Conservation (phyloP, 1,140 invertebrate species). For the Brachionus paranguensis region DNA sequence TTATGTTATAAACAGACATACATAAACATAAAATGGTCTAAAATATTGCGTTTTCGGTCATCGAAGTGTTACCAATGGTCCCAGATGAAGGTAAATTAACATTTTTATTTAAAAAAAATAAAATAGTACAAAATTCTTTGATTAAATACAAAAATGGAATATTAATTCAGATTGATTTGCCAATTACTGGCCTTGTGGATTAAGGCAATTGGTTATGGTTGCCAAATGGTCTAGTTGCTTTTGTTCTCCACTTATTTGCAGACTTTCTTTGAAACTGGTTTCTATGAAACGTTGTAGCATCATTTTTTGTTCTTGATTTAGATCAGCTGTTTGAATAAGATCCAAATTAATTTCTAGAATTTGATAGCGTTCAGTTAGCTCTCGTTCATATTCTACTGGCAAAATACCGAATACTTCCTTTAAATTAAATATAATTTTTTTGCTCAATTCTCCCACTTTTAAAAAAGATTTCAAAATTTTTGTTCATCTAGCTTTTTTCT, state of each 20-base stretch:
- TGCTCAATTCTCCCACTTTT: too few relatives aligned
- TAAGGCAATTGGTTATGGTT: background rate
- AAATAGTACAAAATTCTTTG: background rate
- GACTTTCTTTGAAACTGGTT: conserved; percentile 17
- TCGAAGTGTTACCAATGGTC: background rate
- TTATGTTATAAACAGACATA: conserved; percentile 35
- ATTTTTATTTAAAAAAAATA: background rate
- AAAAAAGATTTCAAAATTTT: too few relatives aligned
- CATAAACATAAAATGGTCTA: conserved; percentile 41
- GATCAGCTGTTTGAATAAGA: background rate
- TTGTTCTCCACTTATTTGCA: conserved; percentile 18
- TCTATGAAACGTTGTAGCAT: conserved; percentile 36
- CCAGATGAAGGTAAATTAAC: background rate
- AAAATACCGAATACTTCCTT: conserved; percentile 28
- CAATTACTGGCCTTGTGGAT: background rate
- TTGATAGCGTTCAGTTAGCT: background rate
- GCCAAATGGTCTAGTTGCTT: conserved; percentile 34
- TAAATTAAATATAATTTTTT: background rate
- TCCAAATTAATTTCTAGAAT: conserved; percentile 11
- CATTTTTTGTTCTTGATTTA: conserved; percentile 27
- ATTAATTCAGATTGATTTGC: background rate
- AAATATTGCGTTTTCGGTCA: conserved; percentile 25
- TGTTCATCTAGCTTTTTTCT: too few relatives aligned
- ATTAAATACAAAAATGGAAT: background rate
- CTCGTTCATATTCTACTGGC: background rate